These are phyloP conservation scores for Ceratitis capitata DNA, from an alignment of 1,140 invertebrate species.

Conservation along the genomic window DNA sequence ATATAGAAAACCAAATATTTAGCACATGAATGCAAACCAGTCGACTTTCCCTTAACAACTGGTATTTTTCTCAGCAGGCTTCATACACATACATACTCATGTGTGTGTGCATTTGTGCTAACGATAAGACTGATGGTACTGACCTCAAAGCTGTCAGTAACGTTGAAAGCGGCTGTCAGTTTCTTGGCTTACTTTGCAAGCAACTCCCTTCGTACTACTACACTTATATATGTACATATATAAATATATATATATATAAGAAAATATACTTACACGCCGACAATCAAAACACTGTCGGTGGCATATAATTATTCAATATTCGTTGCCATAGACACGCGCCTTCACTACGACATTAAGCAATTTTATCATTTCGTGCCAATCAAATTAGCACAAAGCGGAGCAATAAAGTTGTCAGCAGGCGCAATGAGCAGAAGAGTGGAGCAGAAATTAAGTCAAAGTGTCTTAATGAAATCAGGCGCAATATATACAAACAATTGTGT, in stretches of 20 bases:
- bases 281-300: slow-evolving; percentile 15
- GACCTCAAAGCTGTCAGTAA: slow-evolving; percentile 20
- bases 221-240: neutral
- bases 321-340: neutral
- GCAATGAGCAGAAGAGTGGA: neutral
- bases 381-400: neutral
- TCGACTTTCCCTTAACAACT: no score
- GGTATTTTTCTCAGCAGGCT: no score
- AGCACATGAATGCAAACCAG: no score
- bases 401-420: neutral
- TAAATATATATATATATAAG: neutral
- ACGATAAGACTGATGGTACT: neutral
- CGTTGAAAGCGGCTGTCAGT: neutral
- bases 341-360: neutral
- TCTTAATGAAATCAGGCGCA: neutral
- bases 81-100: no score
- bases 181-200: neutral
- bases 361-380: neutral
- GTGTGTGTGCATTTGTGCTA: neutral
- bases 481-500: neutral
- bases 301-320: slow-evolving; percentile 19
- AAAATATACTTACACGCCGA: neutral
- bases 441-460: neutral
- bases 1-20: no score
- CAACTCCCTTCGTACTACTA: neutral